phyloP scores from a whole-genome alignment of 1,140 invertebrate genomes.

The Chironomus tepperi region DNA sequence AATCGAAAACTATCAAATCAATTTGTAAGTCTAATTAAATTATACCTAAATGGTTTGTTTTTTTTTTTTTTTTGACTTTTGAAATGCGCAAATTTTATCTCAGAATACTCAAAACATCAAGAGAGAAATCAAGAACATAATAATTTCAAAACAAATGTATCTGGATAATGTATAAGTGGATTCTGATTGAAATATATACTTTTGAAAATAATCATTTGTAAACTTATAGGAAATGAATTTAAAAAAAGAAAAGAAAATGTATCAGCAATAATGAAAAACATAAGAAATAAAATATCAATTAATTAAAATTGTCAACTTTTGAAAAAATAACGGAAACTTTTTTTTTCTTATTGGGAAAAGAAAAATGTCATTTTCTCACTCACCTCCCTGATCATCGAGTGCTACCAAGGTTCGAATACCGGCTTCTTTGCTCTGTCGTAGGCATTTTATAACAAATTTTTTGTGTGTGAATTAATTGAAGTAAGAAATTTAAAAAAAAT shows the following conservation, averaged over 20 bases:
- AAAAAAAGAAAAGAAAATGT: background rate
- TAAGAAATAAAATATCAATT: constrained; percentile 42
- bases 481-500: background rate
- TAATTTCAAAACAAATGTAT: background rate
- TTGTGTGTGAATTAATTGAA: constrained; percentile 28
- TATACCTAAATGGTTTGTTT: no score
- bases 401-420: constrained; percentile 98
- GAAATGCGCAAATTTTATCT: background rate
- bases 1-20: no score
- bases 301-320: no score
- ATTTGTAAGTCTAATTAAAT: no score
- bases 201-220: background rate
- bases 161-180: background rate
- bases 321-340: constrained; percentile 24
- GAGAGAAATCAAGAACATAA: constrained; percentile 4
- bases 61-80: background rate
- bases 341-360: constrained; percentile 28
- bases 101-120: constrained; percentile 20
- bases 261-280: background rate
- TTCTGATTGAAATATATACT: background rate
- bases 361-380: constrained; percentile 47
- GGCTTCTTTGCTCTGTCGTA: constrained; percentile 97
- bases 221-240: background rate
- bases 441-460: constrained; percentile 47
- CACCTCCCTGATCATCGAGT: constrained; percentile 99